Percentiles rank a stretch among this genome's conserved stretches.
Conservation (phyloP, 2,888 invertebrate species). For the Deroplatys truncata region DNA sequence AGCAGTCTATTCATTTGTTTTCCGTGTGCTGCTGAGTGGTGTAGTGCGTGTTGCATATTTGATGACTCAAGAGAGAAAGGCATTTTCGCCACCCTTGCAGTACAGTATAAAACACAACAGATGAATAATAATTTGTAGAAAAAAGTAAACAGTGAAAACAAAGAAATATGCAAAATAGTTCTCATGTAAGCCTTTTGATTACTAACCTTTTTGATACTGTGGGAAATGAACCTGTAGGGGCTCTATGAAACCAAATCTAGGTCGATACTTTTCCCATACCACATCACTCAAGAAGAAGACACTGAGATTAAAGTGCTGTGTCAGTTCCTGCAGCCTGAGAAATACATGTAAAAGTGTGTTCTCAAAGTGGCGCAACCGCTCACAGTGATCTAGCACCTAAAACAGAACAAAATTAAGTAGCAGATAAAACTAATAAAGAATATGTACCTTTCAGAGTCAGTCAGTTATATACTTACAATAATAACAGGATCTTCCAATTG, state of each 20-base stretch:
- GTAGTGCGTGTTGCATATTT: too few species aligned
- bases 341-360: slow-evolving; percentile 68
- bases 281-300: slow-evolving; percentile 74
- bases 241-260: slow-evolving; percentile 64
- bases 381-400: slow-evolving; percentile 71
- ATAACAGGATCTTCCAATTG: slow-evolving; percentile 53
- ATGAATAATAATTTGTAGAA: background rate
- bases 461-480: slow-evolving; percentile 42
- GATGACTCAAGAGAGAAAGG: too few species aligned
- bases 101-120: too few species aligned
- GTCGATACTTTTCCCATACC: slow-evolving; percentile 74
- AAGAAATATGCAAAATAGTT: too few species aligned
- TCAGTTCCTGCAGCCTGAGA: slow-evolving; percentile 68
- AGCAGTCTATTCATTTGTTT: too few species aligned
- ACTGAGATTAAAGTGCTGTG: slow-evolving; percentile 61
- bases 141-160: background rate
- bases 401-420: slow-evolving; percentile 3
- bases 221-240: slow-evolving; percentile 72
- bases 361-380: slow-evolving; percentile 71
- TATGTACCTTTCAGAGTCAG: background rate
- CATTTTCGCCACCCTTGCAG: too few species aligned
- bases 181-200: background rate
- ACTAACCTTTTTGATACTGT: slow-evolving; percentile 67
- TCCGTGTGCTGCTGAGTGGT: too few species aligned
- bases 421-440: background rate